phyloP scores from a whole-genome alignment of 1,140 invertebrate genomes.

The Grapholita molesta region DNA sequence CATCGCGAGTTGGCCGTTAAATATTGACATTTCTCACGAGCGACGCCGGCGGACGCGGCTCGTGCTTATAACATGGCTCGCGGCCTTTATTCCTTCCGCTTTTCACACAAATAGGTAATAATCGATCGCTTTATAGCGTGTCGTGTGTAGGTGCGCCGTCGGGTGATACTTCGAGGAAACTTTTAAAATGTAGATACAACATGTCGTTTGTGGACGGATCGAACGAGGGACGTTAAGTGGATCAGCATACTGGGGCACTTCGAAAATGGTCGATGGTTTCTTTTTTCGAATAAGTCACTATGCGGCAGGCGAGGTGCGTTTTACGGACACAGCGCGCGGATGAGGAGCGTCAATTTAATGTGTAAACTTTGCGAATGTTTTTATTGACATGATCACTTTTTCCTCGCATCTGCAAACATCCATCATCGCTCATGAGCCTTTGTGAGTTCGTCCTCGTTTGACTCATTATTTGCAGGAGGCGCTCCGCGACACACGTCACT shows the following conservation, averaged over 20 bases:
- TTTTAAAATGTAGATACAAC: conserved; percentile 49
- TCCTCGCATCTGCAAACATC: conserved; percentile 56
- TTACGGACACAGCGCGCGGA: conserved; percentile 36
- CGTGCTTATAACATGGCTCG: conserved; percentile 45
- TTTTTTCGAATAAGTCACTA: conserved; percentile 16
- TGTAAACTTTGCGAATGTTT: conserved; percentile 42
- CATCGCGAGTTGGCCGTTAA: conserved; percentile 48
- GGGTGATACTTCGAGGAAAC: conserved; percentile 66
- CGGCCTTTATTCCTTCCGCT: conserved; percentile 59
- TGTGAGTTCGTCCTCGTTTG: conserved; percentile 57
- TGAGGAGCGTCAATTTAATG: conserved; percentile 47
- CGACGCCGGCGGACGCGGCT: conserved; percentile 50
- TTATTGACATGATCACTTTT: conserved; percentile 55
- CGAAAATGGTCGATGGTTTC: conserved; percentile 26
- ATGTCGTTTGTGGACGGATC: conserved; percentile 44
- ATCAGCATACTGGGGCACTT: conserved; percentile 38
- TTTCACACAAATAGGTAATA: conserved; percentile 77
- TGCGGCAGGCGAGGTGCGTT: conserved; percentile 3
- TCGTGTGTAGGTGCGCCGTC: conserved; percentile 51
- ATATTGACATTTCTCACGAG: conserved; percentile 76
- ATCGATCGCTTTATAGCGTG: conserved; percentile 75
- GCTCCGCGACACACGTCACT: background rate
- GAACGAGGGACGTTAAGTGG: conserved; percentile 51
- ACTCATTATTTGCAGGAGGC: conserved; percentile 47
- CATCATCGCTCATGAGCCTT: conserved; percentile 61